Evolutionary conservation across 2,888 invertebrate genomes (phyloP).

Genomic region (Carpatolechia fugitivella): DNA sequence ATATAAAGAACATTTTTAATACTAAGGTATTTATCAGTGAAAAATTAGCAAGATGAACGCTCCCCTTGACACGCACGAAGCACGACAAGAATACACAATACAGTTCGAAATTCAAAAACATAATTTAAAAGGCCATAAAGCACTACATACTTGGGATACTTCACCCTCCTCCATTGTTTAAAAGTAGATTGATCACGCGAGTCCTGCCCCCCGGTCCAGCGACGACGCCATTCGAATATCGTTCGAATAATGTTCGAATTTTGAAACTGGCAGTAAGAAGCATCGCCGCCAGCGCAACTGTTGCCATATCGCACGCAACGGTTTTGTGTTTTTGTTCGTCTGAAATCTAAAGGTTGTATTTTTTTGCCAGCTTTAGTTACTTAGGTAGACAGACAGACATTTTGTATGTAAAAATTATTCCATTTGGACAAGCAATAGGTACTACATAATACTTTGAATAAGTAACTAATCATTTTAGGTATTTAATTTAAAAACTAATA

Average conservation of each 20-base stretch:
- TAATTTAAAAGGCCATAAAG: slow-evolving; percentile 26
- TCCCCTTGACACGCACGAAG: not conserved
- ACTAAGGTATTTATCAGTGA: too few species aligned
- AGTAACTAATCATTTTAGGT: too few species aligned
- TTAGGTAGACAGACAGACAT: too few species aligned
- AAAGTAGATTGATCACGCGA: slow-evolving; percentile 51
- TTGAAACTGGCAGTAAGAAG: slow-evolving; percentile 64
- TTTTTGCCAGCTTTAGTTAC: not conserved
- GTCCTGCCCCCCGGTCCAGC: slow-evolving; percentile 36
- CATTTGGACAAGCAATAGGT: too few species aligned
- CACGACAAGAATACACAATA: not conserved
- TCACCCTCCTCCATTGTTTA: slow-evolving; percentile 38
- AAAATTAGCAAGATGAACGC: too few species aligned
- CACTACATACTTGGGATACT: slow-evolving; percentile 23
- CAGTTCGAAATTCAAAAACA: slow-evolving; percentile 6
- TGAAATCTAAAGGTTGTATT: not conserved
- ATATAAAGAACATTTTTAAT: too few species aligned
- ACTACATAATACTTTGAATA: too few species aligned
- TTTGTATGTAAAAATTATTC: too few species aligned
- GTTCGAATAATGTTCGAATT: slow-evolving; percentile 29
- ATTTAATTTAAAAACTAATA: too few species aligned
- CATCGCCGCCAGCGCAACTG: slow-evolving; percentile 45
- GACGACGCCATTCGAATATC: slow-evolving; percentile 17
- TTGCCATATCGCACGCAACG: slow-evolving; percentile 67
- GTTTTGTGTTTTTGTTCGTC: slow-evolving; percentile 1